Conservation (phyloP, 2,888 invertebrate genomes). For the Trichacis sp. region DNA sequence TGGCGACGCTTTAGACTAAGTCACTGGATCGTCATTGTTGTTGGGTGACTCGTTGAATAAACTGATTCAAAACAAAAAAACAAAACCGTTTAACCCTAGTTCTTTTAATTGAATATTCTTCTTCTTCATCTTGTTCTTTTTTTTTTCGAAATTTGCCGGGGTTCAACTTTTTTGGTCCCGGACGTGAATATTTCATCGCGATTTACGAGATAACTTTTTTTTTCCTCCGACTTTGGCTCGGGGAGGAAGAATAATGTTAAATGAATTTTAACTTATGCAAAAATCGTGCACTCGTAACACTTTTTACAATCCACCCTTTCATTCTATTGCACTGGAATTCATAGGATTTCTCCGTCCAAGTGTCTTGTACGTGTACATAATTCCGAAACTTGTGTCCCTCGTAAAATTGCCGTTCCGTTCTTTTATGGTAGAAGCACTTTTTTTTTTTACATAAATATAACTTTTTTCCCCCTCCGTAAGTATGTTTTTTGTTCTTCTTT, state of each 20-base stretch:
- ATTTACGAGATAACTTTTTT: conserved; percentile 11
- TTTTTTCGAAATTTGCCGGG: no score
- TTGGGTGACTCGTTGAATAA: not conserved
- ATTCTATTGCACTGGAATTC: conserved; percentile 8
- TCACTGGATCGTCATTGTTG: not conserved
- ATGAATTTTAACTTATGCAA: conserved; percentile 1
- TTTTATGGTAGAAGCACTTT: conserved; percentile 6
- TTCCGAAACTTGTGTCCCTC: conserved; percentile 3
- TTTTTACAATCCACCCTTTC: not conserved
- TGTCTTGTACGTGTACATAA: conserved; percentile 5
- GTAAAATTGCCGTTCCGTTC: conserved; percentile 3
- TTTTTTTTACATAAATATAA: not conserved
- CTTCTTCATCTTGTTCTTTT: no score
- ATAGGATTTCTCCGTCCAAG: not conserved
- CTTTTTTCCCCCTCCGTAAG: not conserved
- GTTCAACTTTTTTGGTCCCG: not conserved
- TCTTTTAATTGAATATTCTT: not conserved
- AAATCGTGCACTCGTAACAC: conserved; percentile 9
- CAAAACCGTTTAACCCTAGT: not conserved
- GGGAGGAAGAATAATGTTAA: conserved; percentile 4
- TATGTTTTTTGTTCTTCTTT: no score
- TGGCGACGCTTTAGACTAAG: not conserved
- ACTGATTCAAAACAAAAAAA: not conserved
- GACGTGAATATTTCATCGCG: not conserved
- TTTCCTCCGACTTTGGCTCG: conserved; percentile 19